phyloP scores from a whole-genome alignment of 2,888 invertebrate genomes.

The Apotomis betuletana region DNA sequence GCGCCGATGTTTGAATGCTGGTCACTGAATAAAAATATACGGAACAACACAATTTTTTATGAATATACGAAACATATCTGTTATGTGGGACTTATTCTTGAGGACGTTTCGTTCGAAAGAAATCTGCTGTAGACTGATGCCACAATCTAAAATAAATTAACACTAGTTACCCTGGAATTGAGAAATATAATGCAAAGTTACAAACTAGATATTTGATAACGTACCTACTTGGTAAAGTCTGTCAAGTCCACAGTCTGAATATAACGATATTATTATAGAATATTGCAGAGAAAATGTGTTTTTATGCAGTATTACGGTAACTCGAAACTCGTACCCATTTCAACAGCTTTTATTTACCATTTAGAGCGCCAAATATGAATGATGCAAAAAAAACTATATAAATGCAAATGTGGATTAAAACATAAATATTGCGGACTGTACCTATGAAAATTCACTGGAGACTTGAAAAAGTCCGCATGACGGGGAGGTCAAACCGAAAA shows the following conservation, averaged over 20 bases:
- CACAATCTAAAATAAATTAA: no score
- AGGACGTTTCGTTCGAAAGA: not conserved
- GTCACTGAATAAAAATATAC: no score
- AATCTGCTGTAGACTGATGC: not conserved
- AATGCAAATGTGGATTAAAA: constrained; percentile 33
- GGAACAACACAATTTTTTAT: no score
- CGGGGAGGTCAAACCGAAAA: constrained; percentile 45
- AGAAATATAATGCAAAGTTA: no score
- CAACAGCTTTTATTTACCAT: constrained; percentile 4
- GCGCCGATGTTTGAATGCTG: no score
- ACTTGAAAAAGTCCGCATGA: constrained; percentile 29
- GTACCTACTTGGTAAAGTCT: no score
- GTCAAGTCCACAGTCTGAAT: no score
- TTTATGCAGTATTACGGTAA: constrained; percentile 2
- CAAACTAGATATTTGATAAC: no score
- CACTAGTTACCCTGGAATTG: no score
- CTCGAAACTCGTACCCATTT: constrained; percentile 3
- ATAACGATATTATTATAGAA: no score
- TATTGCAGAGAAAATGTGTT: not conserved
- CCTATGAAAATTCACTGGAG: constrained; percentile 40
- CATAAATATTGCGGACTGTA: constrained; percentile 6
- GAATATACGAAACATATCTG: no score
- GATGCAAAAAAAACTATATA: constrained; percentile 17
- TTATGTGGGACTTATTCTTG: no score
- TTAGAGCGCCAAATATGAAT: constrained; percentile 2